These are phyloP conservation scores for Diabrotica virgifera DNA, from an alignment of 1,140 invertebrate species.

Conservation along the genomic window DNA sequence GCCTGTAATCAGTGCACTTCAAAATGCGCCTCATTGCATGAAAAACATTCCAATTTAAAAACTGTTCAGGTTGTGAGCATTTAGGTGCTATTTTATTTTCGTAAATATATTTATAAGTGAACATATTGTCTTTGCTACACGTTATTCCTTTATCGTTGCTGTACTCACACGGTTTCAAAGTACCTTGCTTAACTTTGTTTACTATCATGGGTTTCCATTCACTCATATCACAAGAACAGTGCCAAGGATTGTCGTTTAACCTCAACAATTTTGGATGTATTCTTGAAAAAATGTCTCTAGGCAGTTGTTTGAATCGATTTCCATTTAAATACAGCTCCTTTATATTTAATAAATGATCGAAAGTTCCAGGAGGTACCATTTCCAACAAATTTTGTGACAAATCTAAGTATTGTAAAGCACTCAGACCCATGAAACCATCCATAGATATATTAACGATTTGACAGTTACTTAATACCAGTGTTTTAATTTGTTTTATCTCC, in stretches of 20 bases:
- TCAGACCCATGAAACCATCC: slow-evolving; percentile 65
- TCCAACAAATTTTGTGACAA: slow-evolving; percentile 61
- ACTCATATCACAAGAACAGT: slow-evolving; percentile 64
- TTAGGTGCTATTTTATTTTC: slow-evolving; percentile 60
- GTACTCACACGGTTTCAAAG: slow-evolving; percentile 46
- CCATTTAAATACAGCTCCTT: slow-evolving; percentile 60
- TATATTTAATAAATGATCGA: slow-evolving; percentile 60
- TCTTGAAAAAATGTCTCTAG: slow-evolving; percentile 56
- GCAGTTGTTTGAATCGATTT: slow-evolving; percentile 59
- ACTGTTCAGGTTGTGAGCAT: slow-evolving; percentile 58
- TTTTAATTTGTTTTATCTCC: slow-evolving; percentile 57
- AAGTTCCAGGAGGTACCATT: slow-evolving; percentile 58
- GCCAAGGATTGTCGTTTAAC: slow-evolving; percentile 66
- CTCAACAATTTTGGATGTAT: slow-evolving; percentile 56
- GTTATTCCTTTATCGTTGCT: slow-evolving; percentile 47
- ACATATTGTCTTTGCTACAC: slow-evolving; percentile 39
- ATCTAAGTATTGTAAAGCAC: slow-evolving; percentile 58
- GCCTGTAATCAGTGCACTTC: slow-evolving; percentile 44
- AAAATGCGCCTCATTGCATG: slow-evolving; percentile 51
- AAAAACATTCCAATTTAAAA: slow-evolving; percentile 60
- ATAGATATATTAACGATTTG: slow-evolving; percentile 62
- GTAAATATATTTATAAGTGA: slow-evolving; percentile 50
- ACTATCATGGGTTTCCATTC: slow-evolving; percentile 59
- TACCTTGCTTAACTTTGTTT: slow-evolving; percentile 52
- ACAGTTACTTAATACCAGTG: slow-evolving; percentile 60